phyloP scores from a whole-genome alignment of 2,888 invertebrate genomes.

The Poecilus cupreus region DNA sequence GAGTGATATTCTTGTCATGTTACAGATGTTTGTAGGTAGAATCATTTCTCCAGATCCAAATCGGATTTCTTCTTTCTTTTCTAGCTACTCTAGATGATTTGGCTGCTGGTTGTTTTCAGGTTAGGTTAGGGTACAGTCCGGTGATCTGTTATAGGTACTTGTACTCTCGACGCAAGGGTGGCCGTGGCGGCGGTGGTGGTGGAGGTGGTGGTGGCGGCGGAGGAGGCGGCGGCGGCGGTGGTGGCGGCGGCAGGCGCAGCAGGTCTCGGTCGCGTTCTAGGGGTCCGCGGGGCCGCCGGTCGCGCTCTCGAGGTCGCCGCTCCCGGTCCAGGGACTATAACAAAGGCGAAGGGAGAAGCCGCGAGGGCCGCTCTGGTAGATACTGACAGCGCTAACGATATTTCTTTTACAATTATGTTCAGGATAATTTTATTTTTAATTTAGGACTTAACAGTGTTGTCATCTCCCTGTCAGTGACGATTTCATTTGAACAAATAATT shows the following conservation, averaged over 20 bases:
- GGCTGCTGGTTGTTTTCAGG: conserved; percentile 23
- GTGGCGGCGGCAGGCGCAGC: conserved; percentile 73
- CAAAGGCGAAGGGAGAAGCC: conserved; percentile 64
- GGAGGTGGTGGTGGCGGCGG: conserved; percentile 66
- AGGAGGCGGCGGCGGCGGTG: conserved; percentile 72
- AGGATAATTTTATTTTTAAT: neutral
- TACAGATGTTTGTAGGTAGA: neutral
- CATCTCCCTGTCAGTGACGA: neutral
- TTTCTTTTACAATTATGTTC: neutral
- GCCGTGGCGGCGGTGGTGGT: conserved; percentile 70
- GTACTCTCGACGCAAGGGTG: conserved; percentile 82
- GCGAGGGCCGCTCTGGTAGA: conserved; percentile 76
- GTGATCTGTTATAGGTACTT: conserved; percentile 75
- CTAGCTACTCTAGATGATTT: conserved; percentile 1
- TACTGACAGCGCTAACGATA: conserved; percentile 69
- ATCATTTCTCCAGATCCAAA: neutral
- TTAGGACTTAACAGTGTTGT: neutral
- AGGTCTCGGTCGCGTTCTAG: conserved; percentile 75
- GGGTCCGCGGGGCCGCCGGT: conserved; percentile 72
- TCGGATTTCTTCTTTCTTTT: neutral
- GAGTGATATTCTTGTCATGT: neutral
- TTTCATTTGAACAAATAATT: neutral
- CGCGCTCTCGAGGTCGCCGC: conserved; percentile 74
- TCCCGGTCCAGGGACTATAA: conserved; percentile 67
- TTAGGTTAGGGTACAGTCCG: conserved; percentile 33